Evolutionary conservation across 2,797 vertebrate species (phyloP), one percentile per base, ranked within the genome.

Genomic region (Telmatherina bonti): DNA sequence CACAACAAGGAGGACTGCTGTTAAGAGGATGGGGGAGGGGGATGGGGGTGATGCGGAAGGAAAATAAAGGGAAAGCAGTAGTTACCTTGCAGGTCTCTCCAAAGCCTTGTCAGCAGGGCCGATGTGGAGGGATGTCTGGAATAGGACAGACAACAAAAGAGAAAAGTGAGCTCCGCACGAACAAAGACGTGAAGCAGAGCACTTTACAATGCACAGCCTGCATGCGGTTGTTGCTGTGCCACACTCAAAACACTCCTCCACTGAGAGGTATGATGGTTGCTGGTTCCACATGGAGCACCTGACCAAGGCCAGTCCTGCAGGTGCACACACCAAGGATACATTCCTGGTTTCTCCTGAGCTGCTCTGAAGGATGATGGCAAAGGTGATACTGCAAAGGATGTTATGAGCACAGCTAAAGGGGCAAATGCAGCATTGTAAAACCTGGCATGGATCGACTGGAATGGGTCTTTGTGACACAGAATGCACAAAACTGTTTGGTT

Each of bases 51-150:
- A 83, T 87, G 82, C 83, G 47, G 79, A 70, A 53, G 51, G 69
- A 69, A 81, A 86, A 47, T 47, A 66, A 79, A 84, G 87, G 67
- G 79, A 84, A 60, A 90, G 77, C 67, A 67, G 74, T 74, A 84
- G 93, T 97, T 96, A 99, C 98, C 98, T 98, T 62, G 92, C 93
- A 55, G 96, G 94, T 87, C 96, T 95, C 77, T 98, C 97, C 27
- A 95, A 92, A 85, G 93, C 91, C 90, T 89, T 96, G 79, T 98
- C 96, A 64, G 95, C 89, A 61, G 96, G 93, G 74, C 94, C 73
- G 70, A 96, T 94, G 87, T 95, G 95, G 55, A 99, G 93, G 61
- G 96, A 97, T 41, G 95, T 93, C 98, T 99, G 94, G 85, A 91
- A 92, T 57, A 86, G 72, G 86, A 76, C 76, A 91, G 83, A 93